A percentile compares a stretch with the other conserved stretches of the same genome.
phyloP scores from a whole-genome alignment of 2,797 vertebrate species.

The Cynopterus sphinx region DNA sequence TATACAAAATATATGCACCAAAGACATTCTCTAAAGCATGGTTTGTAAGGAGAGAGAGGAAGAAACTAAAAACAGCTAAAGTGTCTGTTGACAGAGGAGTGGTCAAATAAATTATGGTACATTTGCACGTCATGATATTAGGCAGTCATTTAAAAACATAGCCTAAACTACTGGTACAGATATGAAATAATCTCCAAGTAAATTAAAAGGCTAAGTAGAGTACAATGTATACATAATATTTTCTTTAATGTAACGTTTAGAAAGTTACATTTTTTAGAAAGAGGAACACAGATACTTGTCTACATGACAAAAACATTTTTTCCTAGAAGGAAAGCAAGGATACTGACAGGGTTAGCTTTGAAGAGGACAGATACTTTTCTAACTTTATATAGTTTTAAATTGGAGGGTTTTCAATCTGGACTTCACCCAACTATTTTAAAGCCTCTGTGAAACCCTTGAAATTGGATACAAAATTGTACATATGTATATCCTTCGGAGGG shows the following conservation, averaged over 20 bases:
- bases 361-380: not conserved
- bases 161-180: not conserved
- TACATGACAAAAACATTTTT: not conserved
- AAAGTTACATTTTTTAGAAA: not conserved
- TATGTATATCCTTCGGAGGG: not conserved
- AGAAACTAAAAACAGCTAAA: not conserved
- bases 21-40: not conserved
- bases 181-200: not conserved
- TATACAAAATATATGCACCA: not conserved
- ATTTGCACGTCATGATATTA: not conserved
- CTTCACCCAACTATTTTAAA: not conserved
- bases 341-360: not conserved
- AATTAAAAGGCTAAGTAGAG: not conserved
- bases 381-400: not conserved
- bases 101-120: not conserved
- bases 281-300: not conserved
- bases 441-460: not conserved
- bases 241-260: not conserved
- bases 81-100: not conserved
- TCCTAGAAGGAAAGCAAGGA: not conserved
- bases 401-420: not conserved
- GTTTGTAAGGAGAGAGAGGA: accelerated
- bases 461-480: not conserved
- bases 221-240: not conserved
- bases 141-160: not conserved